Evolutionary conservation across 2,113 vertebrate genomes (phyloP).

Genomic region (Progne subis): DNA sequence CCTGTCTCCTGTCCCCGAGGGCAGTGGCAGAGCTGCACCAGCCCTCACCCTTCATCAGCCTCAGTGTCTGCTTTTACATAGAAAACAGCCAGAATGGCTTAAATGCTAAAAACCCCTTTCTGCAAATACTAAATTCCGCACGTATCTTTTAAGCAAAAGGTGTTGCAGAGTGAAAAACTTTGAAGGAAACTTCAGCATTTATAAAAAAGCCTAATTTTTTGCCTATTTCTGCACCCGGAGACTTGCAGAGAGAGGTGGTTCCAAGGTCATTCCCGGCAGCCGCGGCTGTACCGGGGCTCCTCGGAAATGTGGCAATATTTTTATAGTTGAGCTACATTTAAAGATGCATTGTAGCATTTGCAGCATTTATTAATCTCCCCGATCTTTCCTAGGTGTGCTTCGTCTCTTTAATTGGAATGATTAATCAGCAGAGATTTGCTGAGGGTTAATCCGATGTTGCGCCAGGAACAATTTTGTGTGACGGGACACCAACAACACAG

Average conservation of each 20-base stretch:
- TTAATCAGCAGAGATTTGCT: background rate
- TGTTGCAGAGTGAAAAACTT: background rate
- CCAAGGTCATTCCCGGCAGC: background rate
- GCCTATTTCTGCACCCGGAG: background rate
- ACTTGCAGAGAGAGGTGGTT: background rate
- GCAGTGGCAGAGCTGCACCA: background rate
- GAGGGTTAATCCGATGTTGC: rapidly evolving
- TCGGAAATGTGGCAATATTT: rapidly evolving
- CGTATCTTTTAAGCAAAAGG: rapidly evolving
- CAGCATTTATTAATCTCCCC: background rate
- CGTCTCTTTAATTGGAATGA: rapidly evolving
- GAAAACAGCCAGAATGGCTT: background rate
- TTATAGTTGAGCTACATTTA: background rate
- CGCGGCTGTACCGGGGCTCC: rapidly evolving
- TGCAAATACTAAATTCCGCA: background rate
- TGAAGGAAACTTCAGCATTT: background rate
- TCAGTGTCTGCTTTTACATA: rapidly evolving
- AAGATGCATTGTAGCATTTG: background rate
- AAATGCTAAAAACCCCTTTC: background rate
- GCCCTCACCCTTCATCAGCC: rapidly evolving
- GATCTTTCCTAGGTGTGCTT: background rate
- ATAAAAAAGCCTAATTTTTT: background rate
- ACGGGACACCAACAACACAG: rapidly evolving
- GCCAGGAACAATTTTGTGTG: rapidly evolving
- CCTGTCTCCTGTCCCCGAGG: background rate